Evolutionary conservation across 2,113 vertebrate species (phyloP).

Genomic region (Neoarius graeffei): DNA sequence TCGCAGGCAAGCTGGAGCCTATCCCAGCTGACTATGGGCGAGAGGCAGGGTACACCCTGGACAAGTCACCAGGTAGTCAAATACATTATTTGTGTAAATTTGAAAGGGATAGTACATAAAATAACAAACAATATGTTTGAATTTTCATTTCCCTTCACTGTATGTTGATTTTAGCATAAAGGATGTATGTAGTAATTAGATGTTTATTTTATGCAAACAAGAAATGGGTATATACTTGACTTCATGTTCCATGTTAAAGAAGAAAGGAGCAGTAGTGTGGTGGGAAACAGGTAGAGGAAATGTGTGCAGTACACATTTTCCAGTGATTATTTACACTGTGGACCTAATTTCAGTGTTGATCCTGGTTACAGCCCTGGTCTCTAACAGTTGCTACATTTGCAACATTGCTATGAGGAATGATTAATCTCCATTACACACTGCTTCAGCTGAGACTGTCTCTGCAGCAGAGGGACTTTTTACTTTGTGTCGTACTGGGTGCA

Average conservation of each 20-base stretch:
- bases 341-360: not conserved
- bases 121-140: not conserved
- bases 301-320: not conserved
- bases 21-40: no score
- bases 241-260: not conserved
- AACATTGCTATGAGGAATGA: not conserved
- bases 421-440: not conserved
- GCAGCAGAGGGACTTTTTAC: not conserved
- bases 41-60: no score
- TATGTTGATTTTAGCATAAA: not conserved
- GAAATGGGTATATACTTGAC: not conserved
- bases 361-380: not conserved
- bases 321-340: not conserved
- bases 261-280: not conserved
- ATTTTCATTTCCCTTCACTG: not conserved
- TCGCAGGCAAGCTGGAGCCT: no score
- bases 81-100: not conserved
- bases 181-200: not conserved
- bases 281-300: not conserved
- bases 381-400: not conserved
- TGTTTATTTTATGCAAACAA: not conserved
- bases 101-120: not conserved
- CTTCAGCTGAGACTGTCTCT: conserved; percentile 5
- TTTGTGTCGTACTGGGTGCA: not conserved
- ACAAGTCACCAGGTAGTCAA: not conserved